Evolutionary conservation across 2,888 invertebrate genomes (phyloP), one percentile per base, ranked within the genome.

Genomic region (Drosophila mayaguana): DNA sequence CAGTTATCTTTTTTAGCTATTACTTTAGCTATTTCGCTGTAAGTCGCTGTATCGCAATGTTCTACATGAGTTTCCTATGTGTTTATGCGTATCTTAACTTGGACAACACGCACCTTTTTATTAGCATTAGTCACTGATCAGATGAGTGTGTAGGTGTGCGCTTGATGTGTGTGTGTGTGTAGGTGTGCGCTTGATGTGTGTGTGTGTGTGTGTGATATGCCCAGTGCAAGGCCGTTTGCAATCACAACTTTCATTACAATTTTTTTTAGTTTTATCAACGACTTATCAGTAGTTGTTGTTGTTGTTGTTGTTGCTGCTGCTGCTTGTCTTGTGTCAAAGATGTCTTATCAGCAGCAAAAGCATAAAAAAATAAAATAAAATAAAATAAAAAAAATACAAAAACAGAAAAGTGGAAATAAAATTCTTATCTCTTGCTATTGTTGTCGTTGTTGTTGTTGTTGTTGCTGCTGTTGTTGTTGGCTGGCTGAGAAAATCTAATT

Each of bases 211-310:
- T 63, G 50, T 25, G 51, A 32, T 36, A 25, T 51, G 61, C 50
- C 56, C 51, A 62, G 40, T 56, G 84, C 84, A 85, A 85, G 84
- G 84, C 84, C 84, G 84, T 85, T 84, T 62, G 64, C 66, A 62
- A 69, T 77, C 80, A 54, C 28, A 79, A 81, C 71, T 79, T 83
- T 83, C 81, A 86, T 79, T 82, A 80, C 53, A 64, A 57, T 28
- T 63, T 65, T 54, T 28, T 32, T 16, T 51, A 12, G 42, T 55
- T 40, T 53, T 78, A 71, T 78, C 72, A 75, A 36, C 18, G 57
- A 63, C 79, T 83, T 86, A 83, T 83, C 83, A 76, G 68, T 25
- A 42, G 25, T 7, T 20, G 32, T 34, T n/a, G 53, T 34, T 36
- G 53, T 16, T 11, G 40, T 32, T 61, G 50, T 16, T 57, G 46